Conservation (phyloP, 2,797 vertebrate species). For the Aratinga solstitialis region DNA sequence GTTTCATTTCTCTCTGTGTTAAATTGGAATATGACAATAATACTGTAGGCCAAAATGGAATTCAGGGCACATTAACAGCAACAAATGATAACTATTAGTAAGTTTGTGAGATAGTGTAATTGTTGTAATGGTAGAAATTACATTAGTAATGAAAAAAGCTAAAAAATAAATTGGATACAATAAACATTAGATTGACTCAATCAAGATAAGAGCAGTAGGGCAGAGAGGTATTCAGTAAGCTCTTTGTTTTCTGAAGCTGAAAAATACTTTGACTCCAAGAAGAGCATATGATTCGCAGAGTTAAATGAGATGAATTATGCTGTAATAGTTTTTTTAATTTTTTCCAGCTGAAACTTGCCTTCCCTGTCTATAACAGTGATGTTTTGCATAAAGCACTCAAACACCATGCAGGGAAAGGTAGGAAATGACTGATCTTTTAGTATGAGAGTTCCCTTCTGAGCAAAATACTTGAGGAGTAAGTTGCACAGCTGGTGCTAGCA, state of each 20-base stretch:
- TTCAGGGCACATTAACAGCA: constrained; percentile 11
- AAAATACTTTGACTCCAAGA: constrained; percentile 61
- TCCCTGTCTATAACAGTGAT: constrained; percentile 2
- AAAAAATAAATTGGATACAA: constrained; percentile 56
- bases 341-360: constrained; percentile 58
- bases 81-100: constrained; percentile 57
- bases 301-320: constrained; percentile 67
- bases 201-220: constrained; percentile 36
- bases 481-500: not conserved
- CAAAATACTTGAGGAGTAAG: not conserved
- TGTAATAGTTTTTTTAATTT: not conserved
- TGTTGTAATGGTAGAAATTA: constrained; percentile 37
- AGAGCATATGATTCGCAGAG: constrained; percentile 57
- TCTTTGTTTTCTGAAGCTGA: constrained; percentile 52
- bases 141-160: constrained; percentile 60
- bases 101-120: constrained; percentile 26
- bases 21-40: constrained; percentile 15
- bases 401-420: not conserved
- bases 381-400: constrained; percentile 56
- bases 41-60: constrained; percentile 19
- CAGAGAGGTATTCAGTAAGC: constrained; percentile 36
- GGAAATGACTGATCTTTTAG: constrained; percentile 32
- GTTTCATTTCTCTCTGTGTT: constrained; percentile 8
- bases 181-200: constrained; percentile 58
- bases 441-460: not conserved